These are phyloP conservation scores for Nephrotoma appendiculata DNA, from an alignment of 2,888 invertebrate genomes.

Conservation along the genomic window DNA sequence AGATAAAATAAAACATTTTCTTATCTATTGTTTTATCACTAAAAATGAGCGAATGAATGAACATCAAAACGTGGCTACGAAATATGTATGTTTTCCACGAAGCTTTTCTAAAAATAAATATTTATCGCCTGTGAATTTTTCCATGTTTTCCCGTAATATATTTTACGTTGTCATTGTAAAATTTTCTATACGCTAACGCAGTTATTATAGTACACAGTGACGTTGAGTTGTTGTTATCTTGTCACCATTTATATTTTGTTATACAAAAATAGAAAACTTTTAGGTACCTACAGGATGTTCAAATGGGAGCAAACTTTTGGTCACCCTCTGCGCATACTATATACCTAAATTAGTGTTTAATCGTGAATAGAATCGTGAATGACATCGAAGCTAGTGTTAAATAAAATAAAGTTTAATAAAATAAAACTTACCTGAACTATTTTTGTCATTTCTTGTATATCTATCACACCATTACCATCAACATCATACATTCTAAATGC, in stretches of 20 bases:
- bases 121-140: neutral
- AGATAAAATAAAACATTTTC: neutral
- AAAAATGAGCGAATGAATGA: neutral
- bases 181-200: neutral
- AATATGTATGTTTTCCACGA: neutral
- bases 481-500: slow-evolving; percentile 99
- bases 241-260: neutral
- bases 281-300: too few relatives aligned
- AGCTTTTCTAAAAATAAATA: neutral
- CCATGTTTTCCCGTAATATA: neutral
- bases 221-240: neutral
- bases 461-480: slow-evolving; percentile 94
- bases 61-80: neutral
- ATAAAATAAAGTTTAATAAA: neutral
- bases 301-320: too few relatives aligned
- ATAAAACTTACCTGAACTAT: slow-evolving; percentile 75
- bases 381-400: too few relatives aligned
- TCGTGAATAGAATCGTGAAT: too few relatives aligned
- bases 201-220: neutral
- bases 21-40: neutral
- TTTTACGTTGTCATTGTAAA: neutral
- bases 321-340: too few relatives aligned
- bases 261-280: neutral
- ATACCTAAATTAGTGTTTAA: neutral
- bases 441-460: slow-evolving; percentile 98